Evolutionary conservation across 2,113 vertebrate genomes (phyloP).

Genomic region (Micromys minutus): DNA sequence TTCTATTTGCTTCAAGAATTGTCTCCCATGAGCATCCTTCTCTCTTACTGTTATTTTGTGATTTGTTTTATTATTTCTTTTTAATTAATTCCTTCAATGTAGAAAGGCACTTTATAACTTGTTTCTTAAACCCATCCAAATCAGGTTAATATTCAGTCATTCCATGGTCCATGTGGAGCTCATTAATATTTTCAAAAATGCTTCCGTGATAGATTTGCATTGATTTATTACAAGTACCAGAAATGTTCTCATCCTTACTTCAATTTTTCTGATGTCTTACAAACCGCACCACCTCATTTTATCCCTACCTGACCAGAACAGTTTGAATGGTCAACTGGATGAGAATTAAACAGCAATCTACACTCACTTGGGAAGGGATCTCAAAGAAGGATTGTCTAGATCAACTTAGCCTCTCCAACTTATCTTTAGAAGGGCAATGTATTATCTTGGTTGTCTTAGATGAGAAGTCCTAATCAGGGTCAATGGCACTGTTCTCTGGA

Average conservation of each 20-base stretch:
- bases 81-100: background rate
- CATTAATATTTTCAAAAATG: background rate
- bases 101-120: background rate
- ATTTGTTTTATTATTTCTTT: background rate
- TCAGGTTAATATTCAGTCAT: background rate
- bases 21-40: background rate
- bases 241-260: background rate
- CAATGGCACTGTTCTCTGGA: accelerated
- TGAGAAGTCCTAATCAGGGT: background rate
- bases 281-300: accelerated
- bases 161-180: background rate
- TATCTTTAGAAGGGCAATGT: background rate
- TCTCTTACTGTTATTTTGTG: background rate
- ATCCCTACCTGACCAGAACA: background rate
- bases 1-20: constrained; percentile 36
- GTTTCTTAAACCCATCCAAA: background rate
- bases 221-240: background rate
- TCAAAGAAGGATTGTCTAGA: background rate
- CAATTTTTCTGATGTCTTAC: background rate
- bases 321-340: background rate
- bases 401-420: too few relatives aligned
- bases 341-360: background rate
- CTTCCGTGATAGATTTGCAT: background rate
- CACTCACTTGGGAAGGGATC: too few relatives aligned
- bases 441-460: background rate